Percentiles rank a stretch among this genome's conserved stretches.
phyloP scores from a whole-genome alignment of 2,888 invertebrate genomes.

The Bellardia bayeri region DNA sequence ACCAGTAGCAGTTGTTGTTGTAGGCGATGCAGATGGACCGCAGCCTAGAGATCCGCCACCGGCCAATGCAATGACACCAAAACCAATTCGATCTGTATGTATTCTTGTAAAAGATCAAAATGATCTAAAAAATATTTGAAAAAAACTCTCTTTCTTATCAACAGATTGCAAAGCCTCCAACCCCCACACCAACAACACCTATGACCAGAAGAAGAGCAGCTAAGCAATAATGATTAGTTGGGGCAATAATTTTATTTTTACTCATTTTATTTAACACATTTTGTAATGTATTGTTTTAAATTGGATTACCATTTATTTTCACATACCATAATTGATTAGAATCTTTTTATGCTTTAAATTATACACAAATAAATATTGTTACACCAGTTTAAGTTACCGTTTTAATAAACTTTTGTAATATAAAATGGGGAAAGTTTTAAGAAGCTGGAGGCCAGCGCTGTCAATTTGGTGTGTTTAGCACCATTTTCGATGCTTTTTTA shows the following conservation, averaged over 20 bases:
- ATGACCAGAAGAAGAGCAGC: constrained; percentile 78
- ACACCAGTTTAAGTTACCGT: constrained; percentile 9
- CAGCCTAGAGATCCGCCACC: constrained; percentile 82
- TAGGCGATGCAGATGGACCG: constrained; percentile 82
- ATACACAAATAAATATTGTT: constrained; percentile 62
- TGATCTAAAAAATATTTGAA: not conserved
- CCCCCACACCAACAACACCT: constrained; percentile 83
- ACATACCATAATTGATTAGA: constrained; percentile 64
- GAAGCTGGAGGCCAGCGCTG: too few relatives aligned
- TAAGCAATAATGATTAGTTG: constrained; percentile 56
- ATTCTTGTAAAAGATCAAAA: not conserved
- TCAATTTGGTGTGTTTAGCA: too few relatives aligned
- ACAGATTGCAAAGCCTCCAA: constrained; percentile 82
- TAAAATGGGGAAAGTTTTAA: too few relatives aligned
- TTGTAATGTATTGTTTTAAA: constrained; percentile 59
- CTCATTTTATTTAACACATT: constrained; percentile 41
- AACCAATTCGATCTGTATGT: constrained; percentile 82
- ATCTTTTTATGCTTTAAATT: constrained; percentile 59
- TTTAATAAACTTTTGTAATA: too few relatives aligned
- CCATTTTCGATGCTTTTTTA: too few relatives aligned
- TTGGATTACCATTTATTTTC: constrained; percentile 56
- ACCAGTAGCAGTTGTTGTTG: constrained; percentile 85
- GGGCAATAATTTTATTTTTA: not conserved
- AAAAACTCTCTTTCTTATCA: constrained; percentile 33
- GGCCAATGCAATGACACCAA: constrained; percentile 81